These are phyloP conservation scores for Chlorodrepanis virens DNA, from an alignment of 2,113 vertebrate genomes.

Conservation along the genomic window DNA sequence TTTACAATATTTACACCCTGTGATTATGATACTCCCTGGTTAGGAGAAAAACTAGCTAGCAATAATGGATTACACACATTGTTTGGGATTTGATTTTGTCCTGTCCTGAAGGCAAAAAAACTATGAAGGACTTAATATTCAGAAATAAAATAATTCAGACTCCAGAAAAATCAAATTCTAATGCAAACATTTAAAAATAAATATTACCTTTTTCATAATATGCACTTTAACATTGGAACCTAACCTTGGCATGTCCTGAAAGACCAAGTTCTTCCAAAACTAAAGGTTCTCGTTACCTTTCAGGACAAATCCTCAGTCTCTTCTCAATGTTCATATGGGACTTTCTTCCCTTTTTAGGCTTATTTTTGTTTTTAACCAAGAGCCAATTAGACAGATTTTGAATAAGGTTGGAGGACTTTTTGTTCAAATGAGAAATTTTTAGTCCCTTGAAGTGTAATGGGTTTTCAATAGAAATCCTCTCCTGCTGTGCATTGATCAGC, in stretches of 20 bases:
- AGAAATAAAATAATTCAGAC: not conserved
- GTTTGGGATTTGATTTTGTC: not conserved
- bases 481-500: conserved; percentile 76
- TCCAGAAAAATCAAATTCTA: not conserved
- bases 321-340: conserved; percentile 20
- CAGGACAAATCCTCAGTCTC: not conserved
- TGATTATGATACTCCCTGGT: not conserved
- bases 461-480: conserved; percentile 62
- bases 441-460: conserved; percentile 64
- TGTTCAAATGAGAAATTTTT: conserved; percentile 72
- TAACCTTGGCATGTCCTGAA: not conserved
- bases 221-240: not conserved
- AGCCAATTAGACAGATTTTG: conserved; percentile 75
- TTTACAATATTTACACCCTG: not conserved
- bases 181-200: not conserved
- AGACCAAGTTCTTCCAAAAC: conserved; percentile 11
- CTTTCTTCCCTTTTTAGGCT: conserved; percentile 32
- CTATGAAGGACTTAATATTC: not conserved
- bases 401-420: conserved; percentile 51
- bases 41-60: not conserved
- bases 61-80: not conserved
- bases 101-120: not conserved
- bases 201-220: not conserved
- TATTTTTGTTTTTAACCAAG: conserved; percentile 52
- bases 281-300: conserved; percentile 20